Evolutionary conservation across 1,140 invertebrate species (phyloP).

Genomic region (Lucilia sericata): DNA sequence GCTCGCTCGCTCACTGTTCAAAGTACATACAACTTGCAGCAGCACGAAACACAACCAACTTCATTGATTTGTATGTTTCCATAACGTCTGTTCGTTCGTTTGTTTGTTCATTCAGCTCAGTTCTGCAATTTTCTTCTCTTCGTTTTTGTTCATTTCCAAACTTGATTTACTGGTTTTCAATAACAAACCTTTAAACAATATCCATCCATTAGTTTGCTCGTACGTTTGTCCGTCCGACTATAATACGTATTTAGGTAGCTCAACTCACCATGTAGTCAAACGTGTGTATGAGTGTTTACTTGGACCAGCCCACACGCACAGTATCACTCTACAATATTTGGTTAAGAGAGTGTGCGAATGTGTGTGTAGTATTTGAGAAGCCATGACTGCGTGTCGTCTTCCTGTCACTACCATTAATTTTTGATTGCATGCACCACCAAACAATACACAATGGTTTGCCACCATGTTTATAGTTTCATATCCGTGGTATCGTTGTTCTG

Average conservation of each 20-base stretch:
- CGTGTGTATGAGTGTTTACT: background rate
- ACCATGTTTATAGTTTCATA: background rate
- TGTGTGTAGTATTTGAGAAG: background rate
- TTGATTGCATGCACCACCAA: conserved; percentile 4
- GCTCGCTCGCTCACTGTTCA: background rate
- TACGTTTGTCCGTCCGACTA: background rate
- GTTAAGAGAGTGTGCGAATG: background rate
- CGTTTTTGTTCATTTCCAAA: conserved; percentile 12
- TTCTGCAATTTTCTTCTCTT: background rate
- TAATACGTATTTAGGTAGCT: conserved; percentile 1
- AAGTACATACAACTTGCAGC: background rate
- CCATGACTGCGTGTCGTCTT: conserved; percentile 24
- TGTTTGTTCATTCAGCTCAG: background rate
- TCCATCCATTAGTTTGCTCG: background rate
- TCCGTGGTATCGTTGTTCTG: background rate
- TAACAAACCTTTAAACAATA: conserved; percentile 7
- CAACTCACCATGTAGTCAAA: conserved; percentile 3
- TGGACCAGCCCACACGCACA: conserved; percentile 30
- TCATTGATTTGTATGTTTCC: background rate
- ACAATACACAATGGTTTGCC: background rate
- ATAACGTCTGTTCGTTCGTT: background rate
- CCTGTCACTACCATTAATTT: conserved; percentile 26
- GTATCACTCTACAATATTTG: background rate
- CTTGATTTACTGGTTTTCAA: conserved; percentile 46
- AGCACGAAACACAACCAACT: background rate